phyloP scores from a whole-genome alignment of 2,113 vertebrate species.

The Harpagus bidentatus region DNA sequence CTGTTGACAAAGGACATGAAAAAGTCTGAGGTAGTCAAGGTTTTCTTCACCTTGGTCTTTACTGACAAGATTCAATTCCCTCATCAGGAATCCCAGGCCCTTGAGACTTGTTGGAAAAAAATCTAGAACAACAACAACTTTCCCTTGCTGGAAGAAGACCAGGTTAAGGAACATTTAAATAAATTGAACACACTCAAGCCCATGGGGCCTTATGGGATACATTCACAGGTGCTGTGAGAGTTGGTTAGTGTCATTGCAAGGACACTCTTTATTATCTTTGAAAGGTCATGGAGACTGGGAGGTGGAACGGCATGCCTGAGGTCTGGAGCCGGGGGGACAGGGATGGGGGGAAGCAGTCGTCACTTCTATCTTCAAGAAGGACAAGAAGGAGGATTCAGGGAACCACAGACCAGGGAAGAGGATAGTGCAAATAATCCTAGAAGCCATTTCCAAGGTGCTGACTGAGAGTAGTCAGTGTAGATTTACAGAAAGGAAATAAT shows the following conservation, averaged over 20 bases:
- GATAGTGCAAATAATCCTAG: not conserved
- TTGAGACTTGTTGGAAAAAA: not conserved
- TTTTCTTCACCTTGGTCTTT: not conserved
- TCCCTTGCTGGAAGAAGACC: not conserved
- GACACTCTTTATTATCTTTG: not conserved
- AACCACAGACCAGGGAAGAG: not conserved
- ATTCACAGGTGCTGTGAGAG: not conserved
- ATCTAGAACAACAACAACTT: not conserved
- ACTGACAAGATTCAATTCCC: not conserved
- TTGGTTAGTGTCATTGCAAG: not conserved
- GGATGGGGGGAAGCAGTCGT: fast-evolving
- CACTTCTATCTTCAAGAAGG: not conserved
- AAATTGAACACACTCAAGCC: not conserved
- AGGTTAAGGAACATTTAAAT: not conserved
- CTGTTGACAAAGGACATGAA: not conserved
- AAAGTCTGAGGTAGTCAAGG: not conserved
- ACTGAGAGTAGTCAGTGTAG: not conserved
- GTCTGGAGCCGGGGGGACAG: fast-evolving
- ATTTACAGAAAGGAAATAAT: not conserved
- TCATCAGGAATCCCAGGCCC: not conserved
- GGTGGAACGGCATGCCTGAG: not conserved
- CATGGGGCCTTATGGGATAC: not conserved
- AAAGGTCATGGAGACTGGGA: not conserved
- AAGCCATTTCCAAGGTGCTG: not conserved
- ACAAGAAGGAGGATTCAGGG: not conserved